Conservation (phyloP, 1,140 invertebrate genomes). For the Brachionus asplanchnoidis region DNA sequence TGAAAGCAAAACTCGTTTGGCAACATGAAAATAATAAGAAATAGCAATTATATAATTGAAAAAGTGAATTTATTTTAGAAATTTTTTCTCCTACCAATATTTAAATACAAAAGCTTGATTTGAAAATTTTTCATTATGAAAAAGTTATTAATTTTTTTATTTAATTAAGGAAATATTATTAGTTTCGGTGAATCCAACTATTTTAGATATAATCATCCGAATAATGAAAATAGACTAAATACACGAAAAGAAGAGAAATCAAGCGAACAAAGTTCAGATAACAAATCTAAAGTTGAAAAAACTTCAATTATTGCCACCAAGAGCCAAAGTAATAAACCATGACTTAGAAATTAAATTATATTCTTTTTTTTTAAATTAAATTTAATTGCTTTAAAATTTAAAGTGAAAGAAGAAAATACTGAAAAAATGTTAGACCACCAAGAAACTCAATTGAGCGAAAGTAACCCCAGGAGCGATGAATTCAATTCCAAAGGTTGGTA, state of each 20-base stretch:
- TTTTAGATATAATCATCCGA: conserved; percentile 35
- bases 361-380: background rate
- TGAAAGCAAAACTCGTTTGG: background rate
- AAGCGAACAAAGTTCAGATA: background rate
- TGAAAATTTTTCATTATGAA: conserved; percentile 4
- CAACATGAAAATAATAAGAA: background rate
- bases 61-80: background rate
- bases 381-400: background rate
- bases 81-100: background rate
- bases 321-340: background rate
- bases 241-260: background rate
- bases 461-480: background rate
- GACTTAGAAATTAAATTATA: background rate
- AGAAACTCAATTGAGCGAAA: background rate
- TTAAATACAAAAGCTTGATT: background rate
- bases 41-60: background rate
- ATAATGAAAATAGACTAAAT: background rate
- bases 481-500: background rate
- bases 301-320: background rate
- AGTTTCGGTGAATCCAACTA: conserved; percentile 26
- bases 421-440: background rate
- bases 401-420: background rate
- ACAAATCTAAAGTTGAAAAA: background rate
- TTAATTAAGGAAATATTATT: background rate
- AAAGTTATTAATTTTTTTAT: background rate